Evolutionary conservation across 2,797 vertebrate genomes (phyloP).

Genomic region (Chloroceryle amazona): DNA sequence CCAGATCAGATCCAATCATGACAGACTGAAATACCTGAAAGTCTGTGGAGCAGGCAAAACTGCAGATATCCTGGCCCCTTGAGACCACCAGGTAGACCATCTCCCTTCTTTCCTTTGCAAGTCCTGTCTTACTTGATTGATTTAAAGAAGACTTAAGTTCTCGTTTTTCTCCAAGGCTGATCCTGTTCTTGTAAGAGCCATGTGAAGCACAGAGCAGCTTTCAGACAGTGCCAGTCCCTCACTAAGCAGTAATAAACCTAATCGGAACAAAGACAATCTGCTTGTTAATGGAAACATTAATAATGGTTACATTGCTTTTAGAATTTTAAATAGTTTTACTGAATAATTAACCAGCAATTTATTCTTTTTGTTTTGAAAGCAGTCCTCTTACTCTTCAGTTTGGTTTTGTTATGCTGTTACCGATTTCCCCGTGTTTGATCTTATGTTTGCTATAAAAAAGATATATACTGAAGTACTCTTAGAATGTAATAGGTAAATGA

Average conservation of each 20-base stretch:
- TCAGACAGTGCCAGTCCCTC: background rate
- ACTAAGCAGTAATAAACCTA: background rate
- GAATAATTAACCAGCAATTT: slow-evolving; percentile 39
- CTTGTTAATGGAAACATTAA: slow-evolving; percentile 10
- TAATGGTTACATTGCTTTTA: background rate
- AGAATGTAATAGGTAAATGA: background rate
- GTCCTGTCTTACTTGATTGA: background rate
- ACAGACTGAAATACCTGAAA: background rate
- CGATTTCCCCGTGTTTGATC: background rate
- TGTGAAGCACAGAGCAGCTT: background rate
- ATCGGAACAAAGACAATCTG: background rate
- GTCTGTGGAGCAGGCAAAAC: background rate
- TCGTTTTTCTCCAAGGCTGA: background rate
- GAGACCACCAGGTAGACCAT: rapidly evolving
- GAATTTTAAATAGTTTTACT: slow-evolving; percentile 25
- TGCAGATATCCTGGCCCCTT: too few relatives aligned
- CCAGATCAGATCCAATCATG: background rate
- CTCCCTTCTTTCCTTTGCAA: background rate
- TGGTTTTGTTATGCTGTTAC: background rate
- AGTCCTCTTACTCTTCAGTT: background rate
- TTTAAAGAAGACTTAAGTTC: background rate
- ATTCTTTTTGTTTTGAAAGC: background rate
- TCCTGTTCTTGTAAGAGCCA: background rate
- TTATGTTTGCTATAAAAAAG: background rate
- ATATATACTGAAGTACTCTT: background rate